A percentile compares a stretch with the other conserved stretches of the same genome.
Conservation (phyloP, 2,888 invertebrate species). For the Drosophila rubida region DNA sequence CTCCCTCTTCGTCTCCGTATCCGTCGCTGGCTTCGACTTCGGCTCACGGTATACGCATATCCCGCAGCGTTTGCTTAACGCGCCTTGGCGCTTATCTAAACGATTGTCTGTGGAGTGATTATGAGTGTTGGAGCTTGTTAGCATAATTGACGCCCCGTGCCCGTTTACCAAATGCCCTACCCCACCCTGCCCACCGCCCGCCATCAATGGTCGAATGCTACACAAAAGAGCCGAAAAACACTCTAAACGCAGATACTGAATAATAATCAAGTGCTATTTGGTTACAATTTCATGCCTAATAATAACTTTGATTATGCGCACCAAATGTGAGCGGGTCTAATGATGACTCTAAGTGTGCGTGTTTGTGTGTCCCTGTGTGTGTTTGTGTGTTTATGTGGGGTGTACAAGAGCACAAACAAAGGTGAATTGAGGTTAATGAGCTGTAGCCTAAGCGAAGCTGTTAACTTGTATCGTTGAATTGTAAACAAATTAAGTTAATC, state of each 20-base stretch:
- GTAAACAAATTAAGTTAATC: neutral
- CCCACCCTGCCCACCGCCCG: neutral
- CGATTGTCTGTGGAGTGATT: constrained; percentile 82
- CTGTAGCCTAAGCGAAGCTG: neutral
- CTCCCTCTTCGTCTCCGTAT: neutral
- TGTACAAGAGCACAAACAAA: neutral
- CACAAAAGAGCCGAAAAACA: constrained; percentile 21
- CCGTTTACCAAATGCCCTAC: constrained; percentile 47
- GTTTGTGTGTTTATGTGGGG: neutral
- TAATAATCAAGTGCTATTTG: constrained; percentile 76
- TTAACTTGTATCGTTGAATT: neutral
- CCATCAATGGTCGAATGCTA: constrained; percentile 9
- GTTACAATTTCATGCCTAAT: constrained; percentile 70
- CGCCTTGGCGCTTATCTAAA: constrained; percentile 77
- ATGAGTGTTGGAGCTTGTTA: constrained; percentile 80
- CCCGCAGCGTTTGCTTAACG: constrained; percentile 79
- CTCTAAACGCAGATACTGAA: constrained; percentile 66
- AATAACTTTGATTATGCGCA: constrained; percentile 54
- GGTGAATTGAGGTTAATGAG: constrained; percentile 24
- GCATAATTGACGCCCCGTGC: constrained; percentile 80
- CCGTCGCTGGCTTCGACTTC: neutral
- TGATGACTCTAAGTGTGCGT: neutral
- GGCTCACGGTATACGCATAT: constrained; percentile 54
- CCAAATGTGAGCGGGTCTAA: constrained; percentile 17
- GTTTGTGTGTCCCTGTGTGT: neutral